Evolutionary conservation across 2,797 vertebrate species (phyloP).

Genomic region (Lophius americanus): DNA sequence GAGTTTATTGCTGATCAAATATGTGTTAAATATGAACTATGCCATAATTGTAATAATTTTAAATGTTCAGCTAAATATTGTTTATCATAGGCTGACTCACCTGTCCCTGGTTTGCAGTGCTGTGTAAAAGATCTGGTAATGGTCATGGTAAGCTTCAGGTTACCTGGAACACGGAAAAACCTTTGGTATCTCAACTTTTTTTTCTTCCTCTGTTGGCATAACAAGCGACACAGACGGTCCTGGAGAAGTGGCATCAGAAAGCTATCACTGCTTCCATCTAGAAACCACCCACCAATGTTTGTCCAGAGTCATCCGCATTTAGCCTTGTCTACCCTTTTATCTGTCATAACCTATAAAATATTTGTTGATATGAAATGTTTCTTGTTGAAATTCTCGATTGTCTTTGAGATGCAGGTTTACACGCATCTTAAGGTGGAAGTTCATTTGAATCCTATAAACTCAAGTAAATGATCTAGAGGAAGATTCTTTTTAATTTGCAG

Average conservation of each 20-base stretch:
- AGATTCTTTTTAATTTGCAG: constrained; percentile 31
- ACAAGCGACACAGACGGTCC: constrained; percentile 41
- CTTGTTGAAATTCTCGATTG: neutral
- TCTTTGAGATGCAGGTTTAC: constrained; percentile 2
- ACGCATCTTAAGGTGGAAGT: constrained; percentile 17
- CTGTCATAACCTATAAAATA: constrained; percentile 21
- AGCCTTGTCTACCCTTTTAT: constrained; percentile 31
- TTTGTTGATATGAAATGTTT: constrained; percentile 6
- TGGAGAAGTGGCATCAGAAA: constrained; percentile 55
- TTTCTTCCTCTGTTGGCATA: constrained; percentile 8
- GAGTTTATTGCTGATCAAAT: constrained; percentile 36
- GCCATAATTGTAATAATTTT: neutral
- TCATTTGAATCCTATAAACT: constrained; percentile 39
- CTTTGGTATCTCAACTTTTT: constrained; percentile 39
- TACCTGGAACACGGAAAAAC: constrained; percentile 24
- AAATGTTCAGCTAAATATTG: no score
- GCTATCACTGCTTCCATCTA: constrained; percentile 71
- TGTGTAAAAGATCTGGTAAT: constrained; percentile 3
- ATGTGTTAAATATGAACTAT: constrained; percentile 32
- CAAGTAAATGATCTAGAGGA: neutral
- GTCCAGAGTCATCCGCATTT: constrained; percentile 24
- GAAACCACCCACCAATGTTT: constrained; percentile 62
- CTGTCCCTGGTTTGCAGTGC: neutral
- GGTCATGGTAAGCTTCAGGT: constrained; percentile 35
- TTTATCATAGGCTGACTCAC: neutral